Evolutionary conservation across 1,140 invertebrate genomes (phyloP).

Genomic region (Bathynomus jamesi): DNA sequence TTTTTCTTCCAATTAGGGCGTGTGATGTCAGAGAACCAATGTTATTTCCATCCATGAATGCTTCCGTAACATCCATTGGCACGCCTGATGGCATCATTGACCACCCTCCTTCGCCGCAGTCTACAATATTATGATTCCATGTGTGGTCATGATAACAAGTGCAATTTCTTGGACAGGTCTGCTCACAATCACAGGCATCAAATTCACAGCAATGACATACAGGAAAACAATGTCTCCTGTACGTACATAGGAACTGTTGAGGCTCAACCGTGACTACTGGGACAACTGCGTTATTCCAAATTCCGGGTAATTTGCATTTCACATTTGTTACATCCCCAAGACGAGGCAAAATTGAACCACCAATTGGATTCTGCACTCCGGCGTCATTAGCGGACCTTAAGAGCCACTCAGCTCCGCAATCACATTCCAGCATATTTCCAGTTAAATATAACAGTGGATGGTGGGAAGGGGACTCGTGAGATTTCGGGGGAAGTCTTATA

Average conservation of each 20-base stretch:
- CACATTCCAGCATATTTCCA: constrained; percentile 80
- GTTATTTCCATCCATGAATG: constrained; percentile 83
- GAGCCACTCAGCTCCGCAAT: constrained; percentile 86
- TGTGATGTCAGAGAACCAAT: constrained; percentile 77
- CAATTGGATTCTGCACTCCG: constrained; percentile 31
- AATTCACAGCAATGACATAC: constrained; percentile 82
- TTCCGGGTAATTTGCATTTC: constrained; percentile 41
- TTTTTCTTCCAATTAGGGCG: constrained; percentile 81
- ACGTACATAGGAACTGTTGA: constrained; percentile 66
- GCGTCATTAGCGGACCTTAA: constrained; percentile 54
- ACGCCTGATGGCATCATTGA: constrained; percentile 70
- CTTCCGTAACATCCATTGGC: constrained; percentile 87
- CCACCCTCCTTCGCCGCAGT: constrained; percentile 71
- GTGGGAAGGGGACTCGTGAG: constrained; percentile 44
- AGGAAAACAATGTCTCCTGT: constrained; percentile 65
- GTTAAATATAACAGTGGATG: constrained; percentile 77
- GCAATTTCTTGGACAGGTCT: constrained; percentile 85
- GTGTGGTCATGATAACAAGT: constrained; percentile 86
- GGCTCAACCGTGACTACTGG: constrained; percentile 69
- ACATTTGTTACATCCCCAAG: constrained; percentile 43
- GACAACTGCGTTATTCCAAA: constrained; percentile 36
- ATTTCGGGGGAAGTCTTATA: constrained; percentile 51
- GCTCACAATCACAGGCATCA: constrained; percentile 89
- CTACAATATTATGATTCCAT: constrained; percentile 85
- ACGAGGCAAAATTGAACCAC: constrained; percentile 38